A percentile compares a stretch with the other conserved stretches of the same genome.
phyloP scores from a whole-genome alignment of 2,113 vertebrate genomes.

The Mirza zaza region DNA sequence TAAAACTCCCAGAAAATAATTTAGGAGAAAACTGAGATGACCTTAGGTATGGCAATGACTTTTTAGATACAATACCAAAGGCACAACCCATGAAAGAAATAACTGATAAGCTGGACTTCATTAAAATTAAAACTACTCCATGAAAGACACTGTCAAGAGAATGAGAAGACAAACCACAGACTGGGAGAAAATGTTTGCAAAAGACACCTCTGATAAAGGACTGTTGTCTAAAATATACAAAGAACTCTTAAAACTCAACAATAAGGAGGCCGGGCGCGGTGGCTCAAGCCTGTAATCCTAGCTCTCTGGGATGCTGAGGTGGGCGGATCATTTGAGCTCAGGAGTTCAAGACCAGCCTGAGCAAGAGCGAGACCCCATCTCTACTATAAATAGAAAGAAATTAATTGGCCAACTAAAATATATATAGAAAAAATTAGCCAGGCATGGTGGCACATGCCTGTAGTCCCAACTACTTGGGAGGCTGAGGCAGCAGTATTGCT shows the following conservation, averaged over 20 bases:
- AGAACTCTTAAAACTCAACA: neutral
- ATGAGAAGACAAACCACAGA: neutral
- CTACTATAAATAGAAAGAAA: too few species aligned
- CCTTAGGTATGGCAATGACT: neutral
- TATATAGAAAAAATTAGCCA: too few species aligned
- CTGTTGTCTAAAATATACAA: neutral
- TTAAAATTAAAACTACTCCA: neutral
- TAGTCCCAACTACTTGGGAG: too few species aligned
- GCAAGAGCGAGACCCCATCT: too few species aligned
- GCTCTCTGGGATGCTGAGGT: too few species aligned
- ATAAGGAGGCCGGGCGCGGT: too few species aligned
- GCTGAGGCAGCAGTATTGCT: too few species aligned
- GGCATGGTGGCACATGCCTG: too few species aligned
- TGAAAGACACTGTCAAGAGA: neutral
- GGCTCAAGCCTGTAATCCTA: too few species aligned
- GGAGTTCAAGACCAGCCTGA: too few species aligned
- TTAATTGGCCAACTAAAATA: too few species aligned
- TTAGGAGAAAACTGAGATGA: neutral
- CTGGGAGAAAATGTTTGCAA: neutral
- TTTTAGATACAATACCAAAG: neutral
- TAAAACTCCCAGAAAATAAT: neutral
- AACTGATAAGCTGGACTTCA: neutral
- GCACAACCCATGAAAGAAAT: neutral
- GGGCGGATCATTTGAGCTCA: too few species aligned
- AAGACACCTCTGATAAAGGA: neutral